Percentiles rank a stretch among this genome's conserved stretches.
phyloP scores from a whole-genome alignment of 2,113 vertebrate genomes.

The Neoarius graeffei region DNA sequence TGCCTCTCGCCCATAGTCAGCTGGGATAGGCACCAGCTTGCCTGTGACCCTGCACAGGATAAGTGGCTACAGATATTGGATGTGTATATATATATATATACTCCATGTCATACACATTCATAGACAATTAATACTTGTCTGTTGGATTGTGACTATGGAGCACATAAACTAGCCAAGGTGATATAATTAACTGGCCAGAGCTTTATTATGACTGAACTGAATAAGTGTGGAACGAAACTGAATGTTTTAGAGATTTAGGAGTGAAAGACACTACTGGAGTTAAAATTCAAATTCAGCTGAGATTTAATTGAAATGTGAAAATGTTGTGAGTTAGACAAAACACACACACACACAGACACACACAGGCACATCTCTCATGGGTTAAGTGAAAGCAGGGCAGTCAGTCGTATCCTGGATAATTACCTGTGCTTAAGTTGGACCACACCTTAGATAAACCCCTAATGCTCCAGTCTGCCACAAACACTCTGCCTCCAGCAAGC shows the following conservation, averaged over 20 bases:
- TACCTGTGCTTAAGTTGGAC: conserved; percentile 85
- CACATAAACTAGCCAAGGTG: neutral
- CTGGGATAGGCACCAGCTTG: no score
- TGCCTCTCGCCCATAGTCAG: no score
- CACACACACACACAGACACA: neutral
- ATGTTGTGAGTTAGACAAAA: neutral
- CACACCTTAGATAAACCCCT: conserved; percentile 98
- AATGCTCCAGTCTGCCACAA: conserved; percentile 87
- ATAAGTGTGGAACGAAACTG: neutral
- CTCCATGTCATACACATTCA: no score
- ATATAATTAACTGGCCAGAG: neutral
- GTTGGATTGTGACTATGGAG: neutral
- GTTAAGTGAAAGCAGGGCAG: conserved; percentile 63
- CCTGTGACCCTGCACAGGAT: no score
- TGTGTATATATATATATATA: no score
- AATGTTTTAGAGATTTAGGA: neutral
- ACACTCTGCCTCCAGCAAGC: conserved; percentile 88
- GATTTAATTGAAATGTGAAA: neutral
- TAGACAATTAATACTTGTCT: neutral
- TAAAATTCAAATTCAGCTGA: neutral
- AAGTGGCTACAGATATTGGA: no score
- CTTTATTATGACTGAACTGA: conserved; percentile 1
- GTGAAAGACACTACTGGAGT: neutral
- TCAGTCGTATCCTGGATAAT: conserved; percentile 81
- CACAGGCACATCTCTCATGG: conserved; percentile 25